phyloP scores from a whole-genome alignment of 2,797 vertebrate species.

The Sandelia bainsii region DNA sequence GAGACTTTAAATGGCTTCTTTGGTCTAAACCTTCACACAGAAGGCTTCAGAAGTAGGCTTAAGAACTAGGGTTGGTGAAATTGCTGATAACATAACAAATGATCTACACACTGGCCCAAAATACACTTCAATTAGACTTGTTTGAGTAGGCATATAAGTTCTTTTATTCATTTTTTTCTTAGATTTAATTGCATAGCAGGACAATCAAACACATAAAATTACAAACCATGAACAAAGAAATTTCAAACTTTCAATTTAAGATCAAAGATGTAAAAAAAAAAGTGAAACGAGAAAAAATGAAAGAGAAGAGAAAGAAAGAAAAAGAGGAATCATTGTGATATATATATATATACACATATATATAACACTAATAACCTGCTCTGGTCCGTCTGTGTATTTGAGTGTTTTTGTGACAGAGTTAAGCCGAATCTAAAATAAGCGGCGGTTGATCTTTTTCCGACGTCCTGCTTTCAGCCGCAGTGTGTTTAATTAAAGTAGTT shows the following conservation, averaged over 20 bases:
- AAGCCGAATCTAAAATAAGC: conserved; percentile 15
- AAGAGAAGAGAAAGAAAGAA: background rate
- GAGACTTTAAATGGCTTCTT: too few relatives aligned
- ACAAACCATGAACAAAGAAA: background rate
- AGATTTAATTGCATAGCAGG: background rate
- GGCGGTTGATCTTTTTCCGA: conserved; percentile 5
- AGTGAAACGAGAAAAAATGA: background rate
- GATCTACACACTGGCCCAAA: too few relatives aligned
- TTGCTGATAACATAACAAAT: too few relatives aligned
- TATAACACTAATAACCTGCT: too few relatives aligned
- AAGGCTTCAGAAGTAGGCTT: too few relatives aligned
- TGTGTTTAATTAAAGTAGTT: conserved; percentile 36
- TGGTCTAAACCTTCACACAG: too few relatives aligned
- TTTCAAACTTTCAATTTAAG: background rate
- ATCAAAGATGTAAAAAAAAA: background rate
- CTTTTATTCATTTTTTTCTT: background rate
- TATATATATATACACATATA: too few relatives aligned
- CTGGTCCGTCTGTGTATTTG: background rate
- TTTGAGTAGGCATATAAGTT: background rate
- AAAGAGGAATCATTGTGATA: background rate
- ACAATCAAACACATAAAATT: background rate
- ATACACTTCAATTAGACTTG: too few relatives aligned
- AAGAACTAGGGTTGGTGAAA: too few relatives aligned
- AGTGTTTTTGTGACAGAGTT: conserved; percentile 3
- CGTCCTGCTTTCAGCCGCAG: background rate